Evolutionary conservation across 2,113 vertebrate species (phyloP).

Genomic region (Vicugna pacos): DNA sequence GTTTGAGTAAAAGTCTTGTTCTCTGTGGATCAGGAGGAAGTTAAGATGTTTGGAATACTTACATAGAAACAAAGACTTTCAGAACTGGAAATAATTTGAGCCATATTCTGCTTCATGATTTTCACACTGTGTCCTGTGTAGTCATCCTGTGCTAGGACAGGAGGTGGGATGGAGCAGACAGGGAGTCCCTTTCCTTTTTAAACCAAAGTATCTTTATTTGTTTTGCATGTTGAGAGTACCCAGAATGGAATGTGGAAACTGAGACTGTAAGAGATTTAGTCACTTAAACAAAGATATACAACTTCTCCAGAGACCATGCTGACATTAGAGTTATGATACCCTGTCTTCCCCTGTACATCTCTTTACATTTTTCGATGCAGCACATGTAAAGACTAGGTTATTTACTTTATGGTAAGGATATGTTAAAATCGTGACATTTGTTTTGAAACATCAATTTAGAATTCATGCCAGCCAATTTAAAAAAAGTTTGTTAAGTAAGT

Average conservation of each 20-base stretch:
- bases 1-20: slow-evolving; percentile 22
- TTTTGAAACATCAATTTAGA: slow-evolving; percentile 64
- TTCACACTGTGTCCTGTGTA: background rate
- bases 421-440: slow-evolving; percentile 54
- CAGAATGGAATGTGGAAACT: slow-evolving; percentile 13
- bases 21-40: background rate
- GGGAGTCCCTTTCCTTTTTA: background rate
- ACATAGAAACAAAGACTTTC: slow-evolving; percentile 36
- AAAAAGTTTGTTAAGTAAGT: slow-evolving; percentile 65
- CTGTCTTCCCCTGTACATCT: background rate
- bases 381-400: background rate
- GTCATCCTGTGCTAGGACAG: background rate
- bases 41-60: slow-evolving; percentile 59
- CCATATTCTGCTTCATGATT: background rate
- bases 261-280: background rate
- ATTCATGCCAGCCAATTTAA: background rate
- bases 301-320: background rate
- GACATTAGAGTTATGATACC: background rate
- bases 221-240: background rate
- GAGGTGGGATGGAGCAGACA: background rate
- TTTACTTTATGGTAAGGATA: background rate
- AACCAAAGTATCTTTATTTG: background rate
- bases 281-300: background rate
- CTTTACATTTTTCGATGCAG: background rate
- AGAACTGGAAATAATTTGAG: slow-evolving; percentile 14